Conservation (phyloP, 2,888 invertebrate genomes). For the Heliconius aoede region DNA sequence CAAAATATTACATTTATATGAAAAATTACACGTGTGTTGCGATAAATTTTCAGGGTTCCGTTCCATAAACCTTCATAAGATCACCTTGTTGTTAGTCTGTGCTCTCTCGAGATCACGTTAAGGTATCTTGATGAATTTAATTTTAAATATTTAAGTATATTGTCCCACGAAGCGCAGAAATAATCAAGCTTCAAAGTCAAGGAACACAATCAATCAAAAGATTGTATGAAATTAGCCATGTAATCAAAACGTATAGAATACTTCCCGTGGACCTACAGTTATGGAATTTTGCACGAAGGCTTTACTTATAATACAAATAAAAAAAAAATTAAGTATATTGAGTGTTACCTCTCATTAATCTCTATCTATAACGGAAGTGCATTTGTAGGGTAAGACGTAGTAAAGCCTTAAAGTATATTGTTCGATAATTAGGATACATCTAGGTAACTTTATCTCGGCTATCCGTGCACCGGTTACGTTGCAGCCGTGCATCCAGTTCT, state of each 20-base stretch:
- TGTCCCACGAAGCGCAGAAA: too few relatives aligned
- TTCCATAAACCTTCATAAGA: too few relatives aligned
- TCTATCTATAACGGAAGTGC: conserved; percentile 15
- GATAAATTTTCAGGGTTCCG: neutral
- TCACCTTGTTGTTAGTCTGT: too few relatives aligned
- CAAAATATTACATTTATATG: neutral
- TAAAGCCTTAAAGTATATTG: conserved; percentile 17
- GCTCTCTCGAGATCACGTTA: too few relatives aligned
- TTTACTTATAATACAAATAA: neutral
- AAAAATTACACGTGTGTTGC: neutral
- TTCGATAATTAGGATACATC: conserved; percentile 35
- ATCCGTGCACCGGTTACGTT: conserved; percentile 42
- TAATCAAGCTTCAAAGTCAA: too few relatives aligned
- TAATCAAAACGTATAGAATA: too few relatives aligned
- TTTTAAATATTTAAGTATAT: neutral
- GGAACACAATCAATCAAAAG: too few relatives aligned
- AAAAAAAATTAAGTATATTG: neutral
- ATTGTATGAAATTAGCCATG: too few relatives aligned
- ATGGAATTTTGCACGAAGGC: too few relatives aligned
- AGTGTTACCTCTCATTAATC: neutral
- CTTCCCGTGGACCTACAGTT: too few relatives aligned
- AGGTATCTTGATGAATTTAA: neutral
- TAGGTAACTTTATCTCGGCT: conserved; percentile 36
- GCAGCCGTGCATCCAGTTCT: conserved; percentile 51
- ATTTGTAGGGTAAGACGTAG: conserved; percentile 4